Base-by-base conservation (phyloP, 2,797 vertebrate species). In the Gastrophryne carolinensis region DNA sequence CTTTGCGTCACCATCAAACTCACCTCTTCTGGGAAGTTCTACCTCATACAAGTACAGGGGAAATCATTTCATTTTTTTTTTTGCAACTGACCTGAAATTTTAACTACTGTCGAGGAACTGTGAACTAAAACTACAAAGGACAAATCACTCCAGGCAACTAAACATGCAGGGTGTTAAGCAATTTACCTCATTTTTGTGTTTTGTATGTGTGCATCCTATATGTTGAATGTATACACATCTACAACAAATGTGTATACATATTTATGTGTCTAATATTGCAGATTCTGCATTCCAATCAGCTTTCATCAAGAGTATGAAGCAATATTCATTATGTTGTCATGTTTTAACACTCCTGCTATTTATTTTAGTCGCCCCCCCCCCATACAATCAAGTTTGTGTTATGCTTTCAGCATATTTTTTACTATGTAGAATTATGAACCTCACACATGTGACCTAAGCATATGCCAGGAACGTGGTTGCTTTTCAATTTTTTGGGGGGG, bases 41-140 rank as follows among this genome's bases (percentile, higher is more conserved):
- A 93, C 92, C 92, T 93, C 92, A 92, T 88, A 79, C 86, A 87
- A 89, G 80, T 86, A 89, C 87, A 92, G 89, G 89, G 88, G 86
- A 88, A 86, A 83, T 86, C 80, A 84, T 87, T 85, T 89, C 87
- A 86, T 82, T 83, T 79, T 80, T 72, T 82, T 83, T 79, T 80
- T 72, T 83, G 82, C 87, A 89, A 85, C 87, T 85, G 84, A 84
- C 84, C 79, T 85, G 84, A 80, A 79, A 79, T 90, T 89, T 87
- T 89, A 87, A 93, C 90, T 91, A 90, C 91, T 91, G 90, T 88
- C 85, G 82, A 87, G 81, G 85, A 90, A 89, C 88, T 90, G 89
- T 88, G 90, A 89, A 84, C 83, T 80, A 49, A 73, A 80, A 57
- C 66, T 79, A 47, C 80, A 78, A 82, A 80, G 85, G 87, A 89